Evolutionary conservation across 2,797 vertebrate species (phyloP).

Genomic region (Eurystomus glaucurus): DNA sequence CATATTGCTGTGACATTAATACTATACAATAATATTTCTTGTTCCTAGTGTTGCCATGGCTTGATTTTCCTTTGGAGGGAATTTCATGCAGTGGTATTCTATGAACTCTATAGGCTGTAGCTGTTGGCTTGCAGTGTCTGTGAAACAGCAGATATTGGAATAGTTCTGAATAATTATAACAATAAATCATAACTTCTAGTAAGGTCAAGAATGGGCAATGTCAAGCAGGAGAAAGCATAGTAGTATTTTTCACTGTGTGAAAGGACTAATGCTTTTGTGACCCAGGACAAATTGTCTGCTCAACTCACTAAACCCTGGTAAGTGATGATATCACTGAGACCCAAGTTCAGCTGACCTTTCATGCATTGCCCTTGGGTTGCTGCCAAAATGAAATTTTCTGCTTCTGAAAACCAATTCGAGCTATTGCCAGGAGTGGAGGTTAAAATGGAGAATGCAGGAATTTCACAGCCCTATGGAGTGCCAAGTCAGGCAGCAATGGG

Average conservation of each 20-base stretch:
- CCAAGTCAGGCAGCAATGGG: neutral
- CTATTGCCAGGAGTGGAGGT: constrained; percentile 13
- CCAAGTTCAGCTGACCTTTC: constrained; percentile 7
- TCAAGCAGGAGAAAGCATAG: neutral
- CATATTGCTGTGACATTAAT: neutral
- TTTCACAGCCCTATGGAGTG: neutral
- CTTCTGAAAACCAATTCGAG: constrained; percentile 26
- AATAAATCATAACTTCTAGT: neutral
- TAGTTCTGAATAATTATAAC: neutral
- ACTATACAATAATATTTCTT: neutral
- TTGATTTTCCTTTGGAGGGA: neutral
- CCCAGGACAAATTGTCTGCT: neutral
- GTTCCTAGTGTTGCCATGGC: neutral
- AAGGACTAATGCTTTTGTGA: neutral
- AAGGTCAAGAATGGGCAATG: neutral
- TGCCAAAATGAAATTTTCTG: constrained; percentile 31
- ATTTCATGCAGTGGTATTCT: neutral
- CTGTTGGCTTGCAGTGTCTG: neutral
- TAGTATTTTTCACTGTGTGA: neutral
- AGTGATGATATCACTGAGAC: neutral
- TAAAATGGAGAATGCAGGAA: neutral
- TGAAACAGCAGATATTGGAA: neutral
- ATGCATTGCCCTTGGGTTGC: neutral
- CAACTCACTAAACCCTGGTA: neutral
- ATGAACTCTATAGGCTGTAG: neutral